Conservation (phyloP, 2,888 invertebrate species). For the Ernsta delagoae region DNA sequence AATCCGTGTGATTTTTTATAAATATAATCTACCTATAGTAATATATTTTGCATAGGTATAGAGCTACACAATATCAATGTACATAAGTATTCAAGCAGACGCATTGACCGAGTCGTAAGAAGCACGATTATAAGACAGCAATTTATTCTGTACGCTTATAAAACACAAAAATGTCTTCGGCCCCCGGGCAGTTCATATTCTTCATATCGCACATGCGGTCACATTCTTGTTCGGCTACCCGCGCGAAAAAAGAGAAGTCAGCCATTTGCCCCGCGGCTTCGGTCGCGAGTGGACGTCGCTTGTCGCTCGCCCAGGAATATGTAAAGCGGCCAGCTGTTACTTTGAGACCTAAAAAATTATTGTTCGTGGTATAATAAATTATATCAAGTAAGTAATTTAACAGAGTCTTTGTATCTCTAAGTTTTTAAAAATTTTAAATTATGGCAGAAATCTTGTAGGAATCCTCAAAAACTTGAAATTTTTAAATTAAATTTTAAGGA, state of each 20-base stretch:
- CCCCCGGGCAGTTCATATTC: slow-evolving; percentile 61
- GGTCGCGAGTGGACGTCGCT: slow-evolving; percentile 62
- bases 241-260: slow-evolving; percentile 54
- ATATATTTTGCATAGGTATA: too few relatives aligned
- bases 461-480: too few relatives aligned
- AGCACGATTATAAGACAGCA: slow-evolving; percentile 26
- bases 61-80: too few relatives aligned
- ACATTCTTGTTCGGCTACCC: slow-evolving; percentile 70
- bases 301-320: slow-evolving; percentile 63
- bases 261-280: slow-evolving; percentile 62
- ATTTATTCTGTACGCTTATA: slow-evolving; percentile 45
- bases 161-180: slow-evolving; percentile 56
- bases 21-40: too few relatives aligned
- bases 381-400: neutral
- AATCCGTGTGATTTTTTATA: too few relatives aligned
- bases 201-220: slow-evolving; percentile 75
- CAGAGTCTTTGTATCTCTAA: neutral
- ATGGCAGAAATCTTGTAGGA: too few relatives aligned
- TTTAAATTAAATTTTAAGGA: too few relatives aligned
- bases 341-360: slow-evolving; percentile 44
- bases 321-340: slow-evolving; percentile 58
- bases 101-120: slow-evolving; percentile 31
- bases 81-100: slow-evolving; percentile 20
- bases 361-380: slow-evolving; percentile 32
- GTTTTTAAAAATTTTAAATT: too few relatives aligned